phyloP scores from a whole-genome alignment of 2,888 invertebrate genomes.

The Eilema sororculum region DNA sequence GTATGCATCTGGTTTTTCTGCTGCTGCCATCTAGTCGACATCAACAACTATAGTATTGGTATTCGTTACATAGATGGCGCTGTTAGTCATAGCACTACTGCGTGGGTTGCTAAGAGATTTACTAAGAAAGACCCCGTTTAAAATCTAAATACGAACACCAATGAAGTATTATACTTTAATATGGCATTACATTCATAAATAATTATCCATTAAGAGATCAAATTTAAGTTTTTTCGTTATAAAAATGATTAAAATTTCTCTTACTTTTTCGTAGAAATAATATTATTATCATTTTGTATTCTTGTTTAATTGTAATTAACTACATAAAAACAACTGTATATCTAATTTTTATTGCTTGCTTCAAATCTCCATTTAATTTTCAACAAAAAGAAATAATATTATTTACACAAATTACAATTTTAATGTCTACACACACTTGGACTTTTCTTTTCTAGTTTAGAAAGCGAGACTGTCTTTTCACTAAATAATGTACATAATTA shows the following conservation, averaged over 20 bases:
- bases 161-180: slow-evolving; percentile 80
- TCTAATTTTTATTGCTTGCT: slow-evolving; percentile 6
- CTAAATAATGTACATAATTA: background rate
- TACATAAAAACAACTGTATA: background rate
- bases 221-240: slow-evolving; percentile 62
- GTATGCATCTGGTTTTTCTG: background rate
- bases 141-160: slow-evolving; percentile 65
- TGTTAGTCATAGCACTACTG: slow-evolving; percentile 2
- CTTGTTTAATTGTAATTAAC: slow-evolving; percentile 2
- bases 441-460: slow-evolving; percentile 26
- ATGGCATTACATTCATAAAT: slow-evolving; percentile 85
- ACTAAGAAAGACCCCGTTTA: slow-evolving; percentile 45
- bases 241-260: slow-evolving; percentile 52
- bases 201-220: slow-evolving; percentile 84
- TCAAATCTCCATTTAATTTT: background rate
- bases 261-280: slow-evolving; percentile 32
- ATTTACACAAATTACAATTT: slow-evolving; percentile 40
- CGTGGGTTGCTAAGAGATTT: background rate
- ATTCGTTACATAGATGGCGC: slow-evolving; percentile 37
- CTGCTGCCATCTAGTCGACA: slow-evolving; percentile 29
- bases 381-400: slow-evolving; percentile 37
- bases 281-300: slow-evolving; percentile 33
- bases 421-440: slow-evolving; percentile 46
- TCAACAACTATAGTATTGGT: slow-evolving; percentile 16
- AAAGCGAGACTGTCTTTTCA: slow-evolving; percentile 20